Percentiles rank a stretch among this genome's conserved stretches.
These are phyloP conservation scores for Clarias magur DNA, from an alignment of 2,113 vertebrate species.

Conservation along the genomic window DNA sequence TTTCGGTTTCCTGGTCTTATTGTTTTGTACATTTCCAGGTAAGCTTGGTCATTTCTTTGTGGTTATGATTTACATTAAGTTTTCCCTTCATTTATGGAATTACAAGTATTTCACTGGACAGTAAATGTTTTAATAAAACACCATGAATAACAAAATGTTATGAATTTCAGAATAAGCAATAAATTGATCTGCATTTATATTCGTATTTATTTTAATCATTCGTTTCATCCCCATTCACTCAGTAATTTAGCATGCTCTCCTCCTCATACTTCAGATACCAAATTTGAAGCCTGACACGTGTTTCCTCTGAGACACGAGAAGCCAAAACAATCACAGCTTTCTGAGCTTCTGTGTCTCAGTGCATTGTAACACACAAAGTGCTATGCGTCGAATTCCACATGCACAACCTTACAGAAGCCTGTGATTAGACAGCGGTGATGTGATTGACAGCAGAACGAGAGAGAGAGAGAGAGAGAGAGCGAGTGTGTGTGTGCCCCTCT, in stretches of 20 bases:
- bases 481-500: background rate
- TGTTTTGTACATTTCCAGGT: background rate
- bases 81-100: background rate
- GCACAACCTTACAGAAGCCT: background rate
- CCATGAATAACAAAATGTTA: background rate
- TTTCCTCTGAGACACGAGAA: background rate
- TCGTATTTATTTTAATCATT: background rate
- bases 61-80: background rate
- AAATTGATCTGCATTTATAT: background rate
- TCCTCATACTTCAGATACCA: background rate
- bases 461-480: background rate
- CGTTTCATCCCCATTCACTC: background rate
- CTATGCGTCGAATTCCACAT: background rate
- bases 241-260: background rate
- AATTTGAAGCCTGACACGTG: background rate
- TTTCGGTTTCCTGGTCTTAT: background rate
- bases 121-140: background rate
- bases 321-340: background rate
- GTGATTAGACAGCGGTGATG: background rate
- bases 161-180: background rate
- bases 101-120: background rate
- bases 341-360: background rate
- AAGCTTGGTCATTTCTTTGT: background rate
- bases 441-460: background rate
- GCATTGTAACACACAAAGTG: background rate